Percentiles rank a stretch among this genome's conserved stretches.
phyloP scores from a whole-genome alignment of 2,888 invertebrate genomes.

The Polydrusus tereticollis region DNA sequence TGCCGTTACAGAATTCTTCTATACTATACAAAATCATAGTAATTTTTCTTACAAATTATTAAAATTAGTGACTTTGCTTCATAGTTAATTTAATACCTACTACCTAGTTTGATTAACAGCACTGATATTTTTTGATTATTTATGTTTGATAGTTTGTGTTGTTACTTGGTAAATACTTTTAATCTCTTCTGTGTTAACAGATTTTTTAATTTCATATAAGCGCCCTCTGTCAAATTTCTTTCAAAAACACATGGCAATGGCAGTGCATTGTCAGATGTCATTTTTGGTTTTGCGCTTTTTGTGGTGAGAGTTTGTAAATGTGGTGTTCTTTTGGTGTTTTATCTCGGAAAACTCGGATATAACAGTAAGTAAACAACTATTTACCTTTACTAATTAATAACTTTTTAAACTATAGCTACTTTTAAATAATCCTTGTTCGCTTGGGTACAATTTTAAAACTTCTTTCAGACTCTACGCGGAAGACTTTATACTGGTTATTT shows the following conservation, averaged over 20 bases:
- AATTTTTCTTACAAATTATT: no score
- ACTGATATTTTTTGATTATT: no score
- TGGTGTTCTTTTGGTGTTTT: slow-evolving; percentile 71
- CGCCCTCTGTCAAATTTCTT: background rate
- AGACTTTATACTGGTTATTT: slow-evolving; percentile 17
- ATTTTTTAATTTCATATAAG: background rate
- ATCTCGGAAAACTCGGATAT: slow-evolving; percentile 64
- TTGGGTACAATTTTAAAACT: background rate
- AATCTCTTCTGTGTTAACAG: background rate
- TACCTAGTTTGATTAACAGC: no score
- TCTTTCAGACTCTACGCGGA: slow-evolving; percentile 17
- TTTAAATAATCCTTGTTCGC: background rate
- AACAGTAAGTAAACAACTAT: slow-evolving; percentile 57
- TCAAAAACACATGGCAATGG: slow-evolving; percentile 14
- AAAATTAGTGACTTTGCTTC: no score
- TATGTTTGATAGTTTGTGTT: no score
- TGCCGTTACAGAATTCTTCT: no score
- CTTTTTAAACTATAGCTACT: background rate
- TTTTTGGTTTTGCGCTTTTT: slow-evolving; percentile 66
- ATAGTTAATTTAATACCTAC: no score
- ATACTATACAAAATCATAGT: no score
- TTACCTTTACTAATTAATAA: background rate
- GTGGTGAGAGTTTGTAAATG: slow-evolving; percentile 64
- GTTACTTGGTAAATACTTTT: no score
- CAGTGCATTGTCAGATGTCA: slow-evolving; percentile 50